Evolutionary conservation across 92 coral and sea anemone genomes (phyloP).

Genomic region (Paramuricea clavata): DNA sequence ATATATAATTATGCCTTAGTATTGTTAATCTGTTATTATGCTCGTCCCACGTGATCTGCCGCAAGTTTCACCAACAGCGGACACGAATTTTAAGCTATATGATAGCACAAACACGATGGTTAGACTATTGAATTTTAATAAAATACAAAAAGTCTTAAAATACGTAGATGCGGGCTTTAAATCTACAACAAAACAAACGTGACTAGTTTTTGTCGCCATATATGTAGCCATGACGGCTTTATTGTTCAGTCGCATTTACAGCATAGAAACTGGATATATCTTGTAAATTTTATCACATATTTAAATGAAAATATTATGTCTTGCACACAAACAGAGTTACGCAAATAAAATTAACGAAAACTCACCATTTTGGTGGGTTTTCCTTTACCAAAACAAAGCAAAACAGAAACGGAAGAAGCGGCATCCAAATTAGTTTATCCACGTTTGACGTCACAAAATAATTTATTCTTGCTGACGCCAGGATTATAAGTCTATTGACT

Average conservation of each 20-base stretch:
- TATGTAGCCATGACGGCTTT: not conserved
- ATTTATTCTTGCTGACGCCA: no score
- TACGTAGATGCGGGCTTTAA: no score
- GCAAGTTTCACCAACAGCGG: no score
- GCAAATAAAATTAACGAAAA: not conserved
- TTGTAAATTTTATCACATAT: not conserved
- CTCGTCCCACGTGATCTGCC: no score
- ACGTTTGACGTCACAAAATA: no score
- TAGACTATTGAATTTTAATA: no score
- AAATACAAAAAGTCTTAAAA: no score
- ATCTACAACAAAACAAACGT: not conserved
- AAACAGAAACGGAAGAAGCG: not conserved
- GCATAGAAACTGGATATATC: not conserved
- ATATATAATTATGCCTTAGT: no score
- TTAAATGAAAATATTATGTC: not conserved
- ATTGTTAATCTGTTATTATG: no score
- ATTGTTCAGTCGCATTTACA: not conserved
- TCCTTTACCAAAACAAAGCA: not conserved
- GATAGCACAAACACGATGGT: no score
- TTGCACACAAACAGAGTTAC: not conserved
- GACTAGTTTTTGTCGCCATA: not conserved
- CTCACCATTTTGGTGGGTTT: not conserved
- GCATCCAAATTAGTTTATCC: not conserved
- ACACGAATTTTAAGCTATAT: no score
- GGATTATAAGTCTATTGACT: constrained; percentile 39